Percentiles rank a stretch among this genome's conserved stretches.
These are phyloP conservation scores for Callyntrura sp. DNA, from an alignment of 2,888 invertebrate species.

Conservation along the genomic window DNA sequence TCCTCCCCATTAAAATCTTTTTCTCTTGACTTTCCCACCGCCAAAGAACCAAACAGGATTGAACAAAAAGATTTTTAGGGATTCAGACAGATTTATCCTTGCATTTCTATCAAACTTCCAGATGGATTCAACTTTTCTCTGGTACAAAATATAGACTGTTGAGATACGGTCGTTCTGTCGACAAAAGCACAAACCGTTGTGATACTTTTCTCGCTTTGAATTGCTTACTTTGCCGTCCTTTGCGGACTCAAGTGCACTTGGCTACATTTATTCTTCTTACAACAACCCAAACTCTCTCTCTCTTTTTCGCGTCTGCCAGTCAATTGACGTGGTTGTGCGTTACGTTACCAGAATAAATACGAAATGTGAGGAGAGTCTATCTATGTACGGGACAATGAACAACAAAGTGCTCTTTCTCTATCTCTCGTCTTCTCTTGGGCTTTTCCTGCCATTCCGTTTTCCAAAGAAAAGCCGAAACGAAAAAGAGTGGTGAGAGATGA, in stretches of 20 bases:
- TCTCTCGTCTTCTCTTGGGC: neutral
- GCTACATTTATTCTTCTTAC: slow-evolving; percentile 1
- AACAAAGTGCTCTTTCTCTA: slow-evolving; percentile 21
- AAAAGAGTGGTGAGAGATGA: too few relatives aligned
- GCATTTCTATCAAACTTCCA: neutral
- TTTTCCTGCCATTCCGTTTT: neutral
- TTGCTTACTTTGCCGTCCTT: too few relatives aligned
- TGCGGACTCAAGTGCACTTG: slow-evolving; percentile 6
- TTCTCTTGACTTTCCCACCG: neutral
- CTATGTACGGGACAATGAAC: slow-evolving; percentile 57
- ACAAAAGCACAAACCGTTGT: too few relatives aligned
- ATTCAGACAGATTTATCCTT: neutral
- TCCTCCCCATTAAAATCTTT: neutral
- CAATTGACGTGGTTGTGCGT: slow-evolving; percentile 5
- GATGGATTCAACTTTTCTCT: too few relatives aligned
- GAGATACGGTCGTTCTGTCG: too few relatives aligned
- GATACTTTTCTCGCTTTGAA: too few relatives aligned
- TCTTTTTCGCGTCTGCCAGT: neutral
- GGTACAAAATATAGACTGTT: too few relatives aligned
- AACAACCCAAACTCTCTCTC: neutral
- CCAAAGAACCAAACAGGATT: slow-evolving; percentile 1
- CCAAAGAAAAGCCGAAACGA: neutral
- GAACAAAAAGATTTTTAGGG: neutral
- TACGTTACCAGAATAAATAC: neutral
- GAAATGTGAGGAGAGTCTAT: slow-evolving; percentile 15